These are phyloP conservation scores for Drepana falcataria DNA, from an alignment of 2,888 invertebrate species.

Conservation along the genomic window DNA sequence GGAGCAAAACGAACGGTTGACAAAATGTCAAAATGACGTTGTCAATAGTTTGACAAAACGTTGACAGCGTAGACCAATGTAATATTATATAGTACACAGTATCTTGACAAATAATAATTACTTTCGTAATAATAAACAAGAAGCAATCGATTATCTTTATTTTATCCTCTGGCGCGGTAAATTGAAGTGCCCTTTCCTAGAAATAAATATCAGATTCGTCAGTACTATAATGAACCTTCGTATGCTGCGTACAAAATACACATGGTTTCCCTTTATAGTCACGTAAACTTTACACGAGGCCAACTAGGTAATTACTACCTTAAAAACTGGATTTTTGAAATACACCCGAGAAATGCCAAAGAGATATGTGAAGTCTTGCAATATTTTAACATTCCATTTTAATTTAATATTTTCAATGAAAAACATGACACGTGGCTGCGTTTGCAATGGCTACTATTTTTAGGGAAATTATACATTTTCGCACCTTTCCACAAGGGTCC, in stretches of 20 bases:
- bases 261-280: not conserved
- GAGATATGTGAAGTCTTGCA: not conserved
- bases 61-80: too few species aligned
- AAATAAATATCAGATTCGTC: not conserved
- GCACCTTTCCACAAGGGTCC: too few species aligned
- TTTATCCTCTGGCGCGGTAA: too few species aligned
- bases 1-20: too few species aligned
- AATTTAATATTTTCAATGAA: not conserved
- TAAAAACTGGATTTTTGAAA: constrained; percentile 9
- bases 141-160: too few species aligned
- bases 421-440: not conserved
- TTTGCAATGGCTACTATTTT: too few species aligned
- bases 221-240: not conserved
- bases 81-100: too few species aligned
- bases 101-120: too few species aligned
- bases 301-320: constrained; percentile 7
- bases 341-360: constrained; percentile 10
- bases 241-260: not conserved
- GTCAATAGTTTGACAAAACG: too few species aligned
- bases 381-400: not conserved
- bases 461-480: too few species aligned
- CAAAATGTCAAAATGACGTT: too few species aligned
- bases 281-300: constrained; percentile 14
- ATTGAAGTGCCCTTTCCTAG: not conserved
- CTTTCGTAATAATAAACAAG: too few species aligned